Conservation (phyloP, 2,797 vertebrate species). For the Hippocampus kuda region DNA sequence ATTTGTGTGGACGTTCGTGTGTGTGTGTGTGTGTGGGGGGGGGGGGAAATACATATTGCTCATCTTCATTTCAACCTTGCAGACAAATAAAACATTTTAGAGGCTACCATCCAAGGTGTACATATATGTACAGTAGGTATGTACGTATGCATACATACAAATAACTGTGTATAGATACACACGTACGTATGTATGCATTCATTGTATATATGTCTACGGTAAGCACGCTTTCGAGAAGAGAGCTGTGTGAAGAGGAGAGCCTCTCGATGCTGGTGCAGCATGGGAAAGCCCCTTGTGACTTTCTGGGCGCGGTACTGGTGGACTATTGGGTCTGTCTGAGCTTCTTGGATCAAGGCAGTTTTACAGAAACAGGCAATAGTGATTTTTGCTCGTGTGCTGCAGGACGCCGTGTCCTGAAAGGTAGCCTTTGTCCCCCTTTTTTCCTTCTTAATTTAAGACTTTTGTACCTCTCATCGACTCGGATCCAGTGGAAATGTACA, state of each 20-base stretch:
- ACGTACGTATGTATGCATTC: constrained; percentile 1
- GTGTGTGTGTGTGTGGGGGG: neutral
- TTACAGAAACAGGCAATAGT: constrained; percentile 72
- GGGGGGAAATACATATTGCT: constrained; percentile 58
- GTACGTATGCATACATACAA: constrained; percentile 7
- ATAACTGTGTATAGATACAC: constrained; percentile 13
- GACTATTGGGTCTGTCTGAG: constrained; percentile 64
- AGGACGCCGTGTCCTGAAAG: constrained; percentile 63
- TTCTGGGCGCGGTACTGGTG: constrained; percentile 59
- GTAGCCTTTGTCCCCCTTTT: constrained; percentile 54
- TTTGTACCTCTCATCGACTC: constrained; percentile 60
- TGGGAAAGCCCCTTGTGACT: constrained; percentile 55
- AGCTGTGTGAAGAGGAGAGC: constrained; percentile 59
- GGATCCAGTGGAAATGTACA: constrained; percentile 68
- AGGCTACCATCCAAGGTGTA: constrained; percentile 59
- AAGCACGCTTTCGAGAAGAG: constrained; percentile 43
- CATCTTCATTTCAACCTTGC: constrained; percentile 57
- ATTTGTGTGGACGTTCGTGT: constrained; percentile 27
- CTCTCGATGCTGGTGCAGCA: constrained; percentile 70
- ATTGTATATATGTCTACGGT: constrained; percentile 16
- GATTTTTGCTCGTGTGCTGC: constrained; percentile 71
- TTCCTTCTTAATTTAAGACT: constrained; percentile 53
- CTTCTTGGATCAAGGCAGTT: constrained; percentile 72
- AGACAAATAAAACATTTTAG: constrained; percentile 47
- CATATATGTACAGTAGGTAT: constrained; percentile 7